Percentiles rank a stretch among this genome's conserved stretches.
phyloP scores from a whole-genome alignment of 2,888 invertebrate genomes.

The Andricus quercusramuli region DNA sequence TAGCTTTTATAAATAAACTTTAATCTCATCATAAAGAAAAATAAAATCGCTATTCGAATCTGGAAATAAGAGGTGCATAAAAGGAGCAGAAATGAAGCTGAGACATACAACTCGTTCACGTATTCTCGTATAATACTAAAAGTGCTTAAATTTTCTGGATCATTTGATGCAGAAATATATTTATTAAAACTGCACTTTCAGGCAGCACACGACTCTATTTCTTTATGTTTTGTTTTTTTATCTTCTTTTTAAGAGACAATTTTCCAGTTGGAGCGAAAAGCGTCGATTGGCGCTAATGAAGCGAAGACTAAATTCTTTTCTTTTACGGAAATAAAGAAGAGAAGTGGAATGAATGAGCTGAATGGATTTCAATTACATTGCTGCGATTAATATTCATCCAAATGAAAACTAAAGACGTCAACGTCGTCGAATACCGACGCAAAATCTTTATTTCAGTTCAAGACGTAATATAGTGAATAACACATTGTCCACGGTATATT shows the following conservation, averaged over 20 bases:
- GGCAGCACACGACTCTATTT: not conserved
- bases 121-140: conserved; percentile 26
- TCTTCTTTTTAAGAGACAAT: not conserved
- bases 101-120: conserved; percentile 9
- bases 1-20: not conserved
- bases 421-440: not conserved
- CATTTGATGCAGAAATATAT: conserved; percentile 14
- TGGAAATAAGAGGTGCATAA: conserved; percentile 9
- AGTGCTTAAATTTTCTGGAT: conserved; percentile 33
- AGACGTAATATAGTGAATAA: conserved; percentile 24
- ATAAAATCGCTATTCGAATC: not conserved
- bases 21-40: not conserved
- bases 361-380: conserved; percentile 14
- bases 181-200: conserved; percentile 12
- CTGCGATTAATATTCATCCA: conserved; percentile 10
- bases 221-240: not conserved
- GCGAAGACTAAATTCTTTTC: conserved; percentile 7
- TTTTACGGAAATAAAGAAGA: not conserved
- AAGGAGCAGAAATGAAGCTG: conserved; percentile 1
- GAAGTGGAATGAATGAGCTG: not conserved
- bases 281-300: conserved; percentile 22
- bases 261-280: not conserved
- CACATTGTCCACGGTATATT: conserved; percentile 11
- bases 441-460: not conserved
- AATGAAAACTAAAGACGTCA: conserved; percentile 3